Base-by-base conservation (phyloP, 2,113 vertebrate genomes). In the Suricata suricatta region DNA sequence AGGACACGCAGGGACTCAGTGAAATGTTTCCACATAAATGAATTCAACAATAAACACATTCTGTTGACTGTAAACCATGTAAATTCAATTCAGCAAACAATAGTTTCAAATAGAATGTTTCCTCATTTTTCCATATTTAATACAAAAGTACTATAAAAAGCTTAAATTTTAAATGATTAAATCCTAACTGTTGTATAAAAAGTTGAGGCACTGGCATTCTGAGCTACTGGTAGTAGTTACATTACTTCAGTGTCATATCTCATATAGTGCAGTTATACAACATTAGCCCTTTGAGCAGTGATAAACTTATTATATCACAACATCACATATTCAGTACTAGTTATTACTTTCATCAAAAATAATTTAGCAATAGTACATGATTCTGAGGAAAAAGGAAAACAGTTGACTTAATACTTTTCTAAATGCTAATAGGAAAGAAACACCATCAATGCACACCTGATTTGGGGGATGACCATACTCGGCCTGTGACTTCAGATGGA, bases 331-430 rank as follows among this genome's bases (percentile, higher is more conserved):
- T 90, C 17, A 71, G 33, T 57, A 35, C 21, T 91, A 91, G 47
- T 84, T 96, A 89, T 52, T 38, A 88, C 13, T 88, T 68, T 95
- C 64, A 41, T 57, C 64, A 92, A 90, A 72, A 95, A 83, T 76
- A 90, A 96, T 66, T 86, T 95, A 92, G 47, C 71, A 77, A 66
- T 33, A 54, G 57, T 33, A 88, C 69, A 88, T 83, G n/a, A 96
- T 93, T 64, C 21, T 14, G 64, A 92, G n/a, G 52, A 60, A 83
- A 87, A 85, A 96, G 33, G 35, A 72, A 95, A 94, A 88, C 17
- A 81, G 79, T 76, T 69, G 54, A 79, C 0, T 60, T 29, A 86
- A 44, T 52, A 16, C 80, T 82, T 88, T 96, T 81, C 69, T 60
- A 96, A 90, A 60, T 27, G 80, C 27, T 81, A 41, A 10, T 74